Evolutionary conservation across 2,888 invertebrate species (phyloP), one percentile per base, ranked within the genome.

Genomic region (Tiliacea citrago): DNA sequence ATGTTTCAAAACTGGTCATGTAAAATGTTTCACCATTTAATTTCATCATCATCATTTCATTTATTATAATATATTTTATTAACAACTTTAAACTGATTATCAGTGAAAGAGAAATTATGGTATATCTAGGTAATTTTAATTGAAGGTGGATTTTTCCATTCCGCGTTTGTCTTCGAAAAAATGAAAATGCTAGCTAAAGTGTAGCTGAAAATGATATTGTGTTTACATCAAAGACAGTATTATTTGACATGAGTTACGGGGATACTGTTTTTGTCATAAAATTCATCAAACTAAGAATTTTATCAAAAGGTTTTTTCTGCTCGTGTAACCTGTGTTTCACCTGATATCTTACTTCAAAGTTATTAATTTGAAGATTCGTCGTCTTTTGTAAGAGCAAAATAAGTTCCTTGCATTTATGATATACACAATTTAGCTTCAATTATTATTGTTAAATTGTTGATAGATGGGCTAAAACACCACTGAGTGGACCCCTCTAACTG

Each of bases 41-140:
- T 29, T 29, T 39, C 39, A 39, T 7, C 39, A 39, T 39, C 39
- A 39, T 39, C 39, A 39, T 39, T 39, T 39, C 39, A 39, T 39
- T 39, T 39, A 47, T 16, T 47, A 47, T 47, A 16, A 47, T 18
- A 16, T 47, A 47, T 16, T 16, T 16, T 47, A 47, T 16, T 12
- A 39, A 6, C 4, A 42, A 24, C 13, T n/a, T 35, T 29, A 16
- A 62, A 60, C 7, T 7, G 12, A 35, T 10, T 68, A 35, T 63
- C 12, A 7, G 7, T 16, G 53, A 39, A 60, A 45, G 68, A 55
- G 68, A 78, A 79, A 82, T 79, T 81, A 89, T 88, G 86, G 86
- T 88, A 85, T 85, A 55, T 77, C 89, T 82, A 79, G 81, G 85
- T 87, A 81, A 82, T 89, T 89, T 88, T n/a, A n/a, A n/a, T n/a